These are phyloP conservation scores for Semotilus atromaculatus DNA, from an alignment of 2,797 vertebrate species.

Conservation along the genomic window DNA sequence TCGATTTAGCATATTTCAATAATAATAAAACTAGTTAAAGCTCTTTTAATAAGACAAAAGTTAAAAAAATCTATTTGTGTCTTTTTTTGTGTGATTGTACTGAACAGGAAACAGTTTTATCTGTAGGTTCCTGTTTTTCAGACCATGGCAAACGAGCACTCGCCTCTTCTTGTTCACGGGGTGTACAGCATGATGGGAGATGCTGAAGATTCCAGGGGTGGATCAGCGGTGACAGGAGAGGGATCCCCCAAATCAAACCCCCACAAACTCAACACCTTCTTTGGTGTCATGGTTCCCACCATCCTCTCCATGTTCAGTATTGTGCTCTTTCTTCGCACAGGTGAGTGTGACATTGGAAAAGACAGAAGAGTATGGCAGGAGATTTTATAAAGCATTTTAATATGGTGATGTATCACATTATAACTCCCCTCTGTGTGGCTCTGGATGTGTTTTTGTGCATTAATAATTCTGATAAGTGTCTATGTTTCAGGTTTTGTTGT, in stretches of 20 bases:
- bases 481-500: conserved; percentile 82
- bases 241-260: conserved; percentile 55
- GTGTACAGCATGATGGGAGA: conserved; percentile 78
- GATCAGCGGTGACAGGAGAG: conserved; percentile 52
- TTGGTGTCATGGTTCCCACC: conserved; percentile 92
- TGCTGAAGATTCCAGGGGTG: conserved; percentile 58
- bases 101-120: conserved; percentile 3
- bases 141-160: conserved; percentile 87
- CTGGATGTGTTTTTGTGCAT: neutral
- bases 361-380: neutral
- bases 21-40: conserved; percentile 8
- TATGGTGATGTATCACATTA: neutral
- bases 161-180: conserved; percentile 84
- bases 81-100: neutral
- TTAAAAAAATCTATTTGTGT: neutral
- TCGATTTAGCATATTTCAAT: neutral
- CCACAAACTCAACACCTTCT: conserved; percentile 87
- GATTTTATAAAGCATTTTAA: neutral
- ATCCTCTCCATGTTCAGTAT: conserved; percentile 95
- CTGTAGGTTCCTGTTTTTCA: conserved; percentile 41
- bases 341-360: conserved; percentile 69
- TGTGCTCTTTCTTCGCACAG: conserved; percentile 88
- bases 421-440: neutral
- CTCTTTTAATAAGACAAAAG: neutral
- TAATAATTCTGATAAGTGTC: neutral